Evolutionary conservation across 2,888 invertebrate genomes (phyloP).

Genomic region (Temnothorax unifasciatus): DNA sequence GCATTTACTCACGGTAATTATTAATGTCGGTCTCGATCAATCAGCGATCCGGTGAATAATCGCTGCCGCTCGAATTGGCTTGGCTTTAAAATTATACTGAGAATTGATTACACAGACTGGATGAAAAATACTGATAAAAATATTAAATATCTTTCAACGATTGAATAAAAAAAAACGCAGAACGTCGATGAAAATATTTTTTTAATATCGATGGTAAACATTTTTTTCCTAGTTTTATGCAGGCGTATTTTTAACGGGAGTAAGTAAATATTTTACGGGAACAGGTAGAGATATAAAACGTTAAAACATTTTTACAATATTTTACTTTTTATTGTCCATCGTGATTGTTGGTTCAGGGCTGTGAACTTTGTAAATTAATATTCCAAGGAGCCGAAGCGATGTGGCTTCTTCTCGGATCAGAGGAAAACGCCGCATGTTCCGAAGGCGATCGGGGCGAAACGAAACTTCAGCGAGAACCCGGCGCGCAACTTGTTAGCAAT

Average conservation of each 20-base stretch:
- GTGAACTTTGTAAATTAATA: slow-evolving; percentile 38
- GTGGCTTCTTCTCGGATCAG: slow-evolving; percentile 36
- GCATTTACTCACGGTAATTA: slow-evolving; percentile 64
- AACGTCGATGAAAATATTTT: background rate
- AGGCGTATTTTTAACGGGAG: background rate
- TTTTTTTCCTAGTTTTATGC: background rate
- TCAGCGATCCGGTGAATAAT: slow-evolving; percentile 50
- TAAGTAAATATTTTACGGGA: background rate
- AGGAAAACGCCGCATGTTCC: slow-evolving; percentile 41
- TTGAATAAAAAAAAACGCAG: background rate
- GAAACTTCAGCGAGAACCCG: slow-evolving; percentile 36
- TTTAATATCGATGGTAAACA: background rate
- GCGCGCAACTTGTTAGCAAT: slow-evolving; percentile 64
- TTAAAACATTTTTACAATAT: background rate
- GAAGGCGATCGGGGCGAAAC: slow-evolving; percentile 39
- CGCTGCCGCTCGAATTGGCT: background rate
- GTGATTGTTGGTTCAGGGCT: background rate
- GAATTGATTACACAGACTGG: background rate
- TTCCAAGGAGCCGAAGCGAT: slow-evolving; percentile 23
- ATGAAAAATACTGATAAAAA: slow-evolving; percentile 7
- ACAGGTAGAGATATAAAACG: background rate
- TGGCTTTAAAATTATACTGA: background rate
- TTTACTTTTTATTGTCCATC: background rate
- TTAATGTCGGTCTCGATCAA: slow-evolving; percentile 66
- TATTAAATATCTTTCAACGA: background rate